A percentile compares a stretch with the other conserved stretches of the same genome.
Conservation (phyloP, 1,140 invertebrate genomes). For the Eupristina koningsbergeri region DNA sequence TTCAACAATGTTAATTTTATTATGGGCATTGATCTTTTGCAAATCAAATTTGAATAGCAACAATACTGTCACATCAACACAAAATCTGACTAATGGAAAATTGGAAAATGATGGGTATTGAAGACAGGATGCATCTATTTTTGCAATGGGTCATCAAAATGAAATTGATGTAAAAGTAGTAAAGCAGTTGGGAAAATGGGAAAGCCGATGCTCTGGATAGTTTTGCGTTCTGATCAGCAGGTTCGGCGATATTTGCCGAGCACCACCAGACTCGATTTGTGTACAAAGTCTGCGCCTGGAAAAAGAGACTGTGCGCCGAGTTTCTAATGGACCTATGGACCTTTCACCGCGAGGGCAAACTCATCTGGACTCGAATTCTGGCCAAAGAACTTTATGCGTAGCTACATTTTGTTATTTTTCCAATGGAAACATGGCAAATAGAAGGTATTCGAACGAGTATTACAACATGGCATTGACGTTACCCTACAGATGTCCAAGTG, state of each 20-base stretch:
- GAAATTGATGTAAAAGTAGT: constrained; percentile 41
- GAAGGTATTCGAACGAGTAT: neutral
- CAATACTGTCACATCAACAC: neutral
- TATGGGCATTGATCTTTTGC: no score
- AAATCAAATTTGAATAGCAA: no score
- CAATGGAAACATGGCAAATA: constrained; percentile 39
- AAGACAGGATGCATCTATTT: neutral
- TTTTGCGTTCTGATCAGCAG: constrained; percentile 26
- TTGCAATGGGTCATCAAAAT: constrained; percentile 34
- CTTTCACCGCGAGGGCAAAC: constrained; percentile 37
- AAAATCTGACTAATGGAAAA: neutral
- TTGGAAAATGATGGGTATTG: neutral
- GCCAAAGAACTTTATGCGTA: constrained; percentile 31
- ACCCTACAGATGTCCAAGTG: neutral
- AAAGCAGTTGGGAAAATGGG: neutral
- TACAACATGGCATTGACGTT: neutral
- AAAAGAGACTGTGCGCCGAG: constrained; percentile 22
- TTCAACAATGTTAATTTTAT: no score
- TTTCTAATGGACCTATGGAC: constrained; percentile 49
- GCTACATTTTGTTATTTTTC: constrained; percentile 22
- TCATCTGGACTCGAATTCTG: constrained; percentile 3
- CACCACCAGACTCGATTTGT: constrained; percentile 25
- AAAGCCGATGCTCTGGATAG: constrained; percentile 2
- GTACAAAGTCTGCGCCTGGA: constrained; percentile 18
- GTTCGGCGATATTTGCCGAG: constrained; percentile 24